A percentile compares a stretch with the other conserved stretches of the same genome.
These are phyloP conservation scores for Nannoperca australis DNA, from an alignment of 2,797 vertebrate species.

Conservation along the genomic window DNA sequence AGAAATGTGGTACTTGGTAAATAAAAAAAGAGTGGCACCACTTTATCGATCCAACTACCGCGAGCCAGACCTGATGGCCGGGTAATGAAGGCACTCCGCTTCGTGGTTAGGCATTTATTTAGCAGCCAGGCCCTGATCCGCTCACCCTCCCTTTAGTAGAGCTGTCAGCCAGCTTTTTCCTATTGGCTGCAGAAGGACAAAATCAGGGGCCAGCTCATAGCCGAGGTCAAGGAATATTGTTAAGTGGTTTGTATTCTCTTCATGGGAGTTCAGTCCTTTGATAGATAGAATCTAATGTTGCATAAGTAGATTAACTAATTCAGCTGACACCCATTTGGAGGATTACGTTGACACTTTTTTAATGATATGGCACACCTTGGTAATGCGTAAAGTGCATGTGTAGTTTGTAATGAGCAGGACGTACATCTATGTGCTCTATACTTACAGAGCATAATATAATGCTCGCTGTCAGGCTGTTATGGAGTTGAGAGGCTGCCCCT, in stretches of 20 bases:
- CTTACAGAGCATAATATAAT: constrained; percentile 72
- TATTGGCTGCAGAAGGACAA: constrained; percentile 58
- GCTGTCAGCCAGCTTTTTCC: constrained; percentile 64
- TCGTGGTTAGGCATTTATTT: constrained; percentile 78
- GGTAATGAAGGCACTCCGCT: constrained; percentile 84
- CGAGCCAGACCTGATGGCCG: constrained; percentile 73
- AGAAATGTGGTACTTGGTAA: constrained; percentile 91
- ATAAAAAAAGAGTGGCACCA: constrained; percentile 85
- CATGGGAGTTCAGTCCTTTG: constrained; percentile 65
- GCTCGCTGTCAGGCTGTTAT: constrained; percentile 82
- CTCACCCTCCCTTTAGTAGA: constrained; percentile 65
- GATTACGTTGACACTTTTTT: constrained; percentile 66
- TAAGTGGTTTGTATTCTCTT: constrained; percentile 73
- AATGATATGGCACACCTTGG: constrained; percentile 65
- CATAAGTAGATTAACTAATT: constrained; percentile 77
- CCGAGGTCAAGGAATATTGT: constrained; percentile 73
- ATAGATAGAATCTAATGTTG: constrained; percentile 75
- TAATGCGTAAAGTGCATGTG: constrained; percentile 53
- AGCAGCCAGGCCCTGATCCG: constrained; percentile 77
- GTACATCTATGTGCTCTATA: constrained; percentile 48
- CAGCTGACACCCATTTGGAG: constrained; percentile 67
- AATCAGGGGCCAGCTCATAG: constrained; percentile 60
- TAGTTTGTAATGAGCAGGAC: constrained; percentile 53
- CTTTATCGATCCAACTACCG: constrained; percentile 87
- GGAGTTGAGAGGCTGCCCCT: constrained; percentile 85